Conservation (phyloP, 2,797 vertebrate genomes). For the Cirrhinus mrigala region DNA sequence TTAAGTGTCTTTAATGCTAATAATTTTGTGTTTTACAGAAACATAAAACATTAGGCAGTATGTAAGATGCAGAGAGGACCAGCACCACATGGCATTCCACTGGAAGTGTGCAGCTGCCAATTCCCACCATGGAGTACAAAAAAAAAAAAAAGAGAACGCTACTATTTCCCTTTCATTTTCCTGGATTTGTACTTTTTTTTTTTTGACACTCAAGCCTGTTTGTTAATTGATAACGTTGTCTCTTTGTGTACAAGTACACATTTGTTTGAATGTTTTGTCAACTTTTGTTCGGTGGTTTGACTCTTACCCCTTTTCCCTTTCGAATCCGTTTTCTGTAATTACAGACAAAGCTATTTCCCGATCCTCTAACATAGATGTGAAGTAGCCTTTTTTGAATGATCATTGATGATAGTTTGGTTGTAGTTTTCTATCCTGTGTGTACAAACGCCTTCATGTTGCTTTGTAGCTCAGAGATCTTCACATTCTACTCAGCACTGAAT, state of each 20-base stretch:
- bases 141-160: slow-evolving; percentile 48
- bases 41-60: slow-evolving; percentile 73
- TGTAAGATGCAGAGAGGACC: slow-evolving; percentile 68
- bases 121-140: slow-evolving; percentile 67
- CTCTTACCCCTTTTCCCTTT: not conserved
- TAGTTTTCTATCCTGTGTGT: slow-evolving; percentile 38
- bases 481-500: slow-evolving; percentile 13
- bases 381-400: slow-evolving; percentile 30
- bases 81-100: slow-evolving; percentile 67
- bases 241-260: slow-evolving; percentile 42
- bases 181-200: not conserved
- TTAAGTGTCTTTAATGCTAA: not conserved
- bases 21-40: slow-evolving; percentile 68
- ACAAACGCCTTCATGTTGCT: slow-evolving; percentile 56
- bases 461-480: slow-evolving; percentile 53
- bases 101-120: slow-evolving; percentile 63
- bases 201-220: slow-evolving; percentile 18
- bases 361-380: slow-evolving; percentile 30
- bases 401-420: slow-evolving; percentile 17
- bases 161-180: slow-evolving; percentile 38
- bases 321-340: slow-evolving; percentile 10
- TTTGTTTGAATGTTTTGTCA: slow-evolving; percentile 40
- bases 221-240: slow-evolving; percentile 24
- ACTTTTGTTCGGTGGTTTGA: slow-evolving; percentile 27
- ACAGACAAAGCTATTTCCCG: slow-evolving; percentile 21